Conservation (phyloP, 2,797 vertebrate genomes). For the Mustela erminea region DNA sequence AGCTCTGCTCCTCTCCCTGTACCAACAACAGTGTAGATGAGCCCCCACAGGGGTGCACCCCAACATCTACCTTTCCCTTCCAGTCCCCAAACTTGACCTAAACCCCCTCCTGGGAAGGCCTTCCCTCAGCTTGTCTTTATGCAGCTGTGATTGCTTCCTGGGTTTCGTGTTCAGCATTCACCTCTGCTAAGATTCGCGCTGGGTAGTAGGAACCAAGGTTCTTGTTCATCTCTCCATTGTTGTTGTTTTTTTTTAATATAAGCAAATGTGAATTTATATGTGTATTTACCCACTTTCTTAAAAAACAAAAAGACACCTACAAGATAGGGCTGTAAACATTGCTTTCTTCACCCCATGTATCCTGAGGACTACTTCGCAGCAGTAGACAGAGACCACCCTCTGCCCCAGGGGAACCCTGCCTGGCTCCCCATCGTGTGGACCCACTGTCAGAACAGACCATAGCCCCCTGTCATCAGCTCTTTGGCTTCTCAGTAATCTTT, state of each 20-base stretch:
- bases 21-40: neutral
- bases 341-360: neutral
- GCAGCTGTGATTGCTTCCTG: neutral
- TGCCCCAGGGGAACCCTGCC: neutral
- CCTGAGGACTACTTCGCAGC: neutral
- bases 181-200: too few relatives aligned
- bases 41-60: neutral
- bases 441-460: neutral
- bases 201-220: neutral
- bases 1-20: neutral
- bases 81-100: neutral
- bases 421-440: neutral
- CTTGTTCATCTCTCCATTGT: neutral
- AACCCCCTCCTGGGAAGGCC: too few relatives aligned
- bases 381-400: neutral
- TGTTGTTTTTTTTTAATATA: constrained; percentile 24
- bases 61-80: neutral
- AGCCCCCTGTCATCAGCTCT: neutral
- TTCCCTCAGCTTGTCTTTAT: neutral
- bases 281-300: neutral
- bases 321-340: neutral
- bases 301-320: neutral
- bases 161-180: neutral
- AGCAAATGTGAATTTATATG: neutral
- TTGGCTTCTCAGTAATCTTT: neutral